phyloP scores from a whole-genome alignment of 2,113 vertebrate genomes.

The Aepyceros melampus region DNA sequence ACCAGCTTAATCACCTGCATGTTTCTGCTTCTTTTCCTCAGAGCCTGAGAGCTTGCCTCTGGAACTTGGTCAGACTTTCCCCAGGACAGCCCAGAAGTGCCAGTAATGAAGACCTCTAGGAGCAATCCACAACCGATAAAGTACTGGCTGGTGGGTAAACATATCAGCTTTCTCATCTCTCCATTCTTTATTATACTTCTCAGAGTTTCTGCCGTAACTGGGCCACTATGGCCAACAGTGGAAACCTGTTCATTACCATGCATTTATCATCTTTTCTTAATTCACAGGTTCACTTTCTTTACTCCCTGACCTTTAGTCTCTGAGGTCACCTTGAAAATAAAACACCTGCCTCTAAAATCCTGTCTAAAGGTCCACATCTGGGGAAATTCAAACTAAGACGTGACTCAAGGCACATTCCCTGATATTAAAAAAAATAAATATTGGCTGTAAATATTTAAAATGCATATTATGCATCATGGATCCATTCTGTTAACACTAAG shows the following conservation, averaged over 20 bases:
- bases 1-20: not conserved
- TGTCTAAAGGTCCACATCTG: not conserved
- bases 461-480: not conserved
- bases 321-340: not conserved
- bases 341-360: not conserved
- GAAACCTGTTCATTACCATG: not conserved
- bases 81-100: not conserved
- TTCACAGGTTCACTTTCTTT: not conserved
- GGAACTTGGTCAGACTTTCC: not conserved
- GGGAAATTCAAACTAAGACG: not conserved
- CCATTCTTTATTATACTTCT: not conserved
- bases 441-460: not conserved
- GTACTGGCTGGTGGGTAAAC: not conserved
- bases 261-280: not conserved
- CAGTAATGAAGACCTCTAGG: not conserved
- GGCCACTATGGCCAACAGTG: not conserved
- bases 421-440: not conserved
- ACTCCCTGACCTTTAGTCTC: not conserved
- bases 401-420: not conserved
- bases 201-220: too few relatives aligned
- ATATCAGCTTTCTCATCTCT: fast-evolving
- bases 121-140: not conserved
- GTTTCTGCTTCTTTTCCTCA: not conserved
- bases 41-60: not conserved
- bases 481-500: not conserved